Evolutionary conservation across 2,113 vertebrate species (phyloP).

Genomic region (Telmatochromis bifrenatus): DNA sequence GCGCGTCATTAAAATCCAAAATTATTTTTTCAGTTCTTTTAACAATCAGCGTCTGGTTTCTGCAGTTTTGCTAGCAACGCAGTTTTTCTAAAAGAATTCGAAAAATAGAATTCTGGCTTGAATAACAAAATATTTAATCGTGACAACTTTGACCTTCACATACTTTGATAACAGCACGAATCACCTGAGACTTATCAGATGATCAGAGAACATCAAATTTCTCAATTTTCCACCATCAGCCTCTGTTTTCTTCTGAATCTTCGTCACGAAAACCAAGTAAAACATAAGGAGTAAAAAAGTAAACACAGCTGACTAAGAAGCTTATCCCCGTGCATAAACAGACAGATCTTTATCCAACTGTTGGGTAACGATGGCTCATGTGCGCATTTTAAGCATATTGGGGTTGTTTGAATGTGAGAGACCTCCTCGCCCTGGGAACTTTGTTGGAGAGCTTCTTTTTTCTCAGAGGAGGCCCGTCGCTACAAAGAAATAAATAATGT

Average conservation of each 20-base stretch:
- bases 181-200: not conserved
- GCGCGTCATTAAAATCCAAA: not conserved
- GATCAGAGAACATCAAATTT: not conserved
- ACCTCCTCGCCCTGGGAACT: not conserved
- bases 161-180: not conserved
- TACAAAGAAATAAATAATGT: conserved; percentile 19
- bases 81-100: not conserved
- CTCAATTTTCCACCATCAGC: not conserved
- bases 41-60: not conserved
- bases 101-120: not conserved
- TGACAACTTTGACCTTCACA: not conserved
- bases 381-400: not conserved
- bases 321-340: not conserved
- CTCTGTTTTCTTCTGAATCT: not conserved
- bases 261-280: not conserved
- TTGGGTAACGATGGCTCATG: not conserved
- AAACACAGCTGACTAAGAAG: not conserved
- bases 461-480: not conserved
- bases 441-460: not conserved
- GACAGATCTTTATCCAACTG: not conserved
- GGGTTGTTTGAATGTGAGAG: not conserved
- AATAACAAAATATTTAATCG: not conserved
- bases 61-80: not conserved
- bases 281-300: not conserved
- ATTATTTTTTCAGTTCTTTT: not conserved